Conservation (phyloP, 2,797 vertebrate species). For the Alosa sapidissima region DNA sequence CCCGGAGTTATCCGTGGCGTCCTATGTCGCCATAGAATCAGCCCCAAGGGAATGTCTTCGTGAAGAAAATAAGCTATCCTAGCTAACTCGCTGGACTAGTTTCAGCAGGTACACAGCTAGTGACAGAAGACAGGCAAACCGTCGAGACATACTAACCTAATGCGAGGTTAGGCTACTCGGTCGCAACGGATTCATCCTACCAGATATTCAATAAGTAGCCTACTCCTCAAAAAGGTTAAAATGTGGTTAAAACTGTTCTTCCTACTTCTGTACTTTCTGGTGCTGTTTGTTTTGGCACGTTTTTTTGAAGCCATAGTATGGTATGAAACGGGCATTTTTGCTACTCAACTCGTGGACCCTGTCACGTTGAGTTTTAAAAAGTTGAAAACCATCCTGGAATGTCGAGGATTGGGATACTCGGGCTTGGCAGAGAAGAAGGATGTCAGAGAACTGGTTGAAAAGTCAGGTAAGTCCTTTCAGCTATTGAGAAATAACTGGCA, state of each 20-base stretch:
- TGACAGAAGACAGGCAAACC: neutral
- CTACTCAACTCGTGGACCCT: constrained; percentile 92
- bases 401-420: constrained; percentile 86
- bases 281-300: constrained; percentile 88
- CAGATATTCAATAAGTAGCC: neutral
- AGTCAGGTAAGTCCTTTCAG: constrained; percentile 79
- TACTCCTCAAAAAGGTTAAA: constrained; percentile 16
- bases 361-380: constrained; percentile 91
- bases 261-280: constrained; percentile 88
- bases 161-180: constrained; percentile 30
- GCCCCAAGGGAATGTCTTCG: neutral
- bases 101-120: neutral
- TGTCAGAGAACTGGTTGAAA: constrained; percentile 89
- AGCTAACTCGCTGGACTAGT: constrained; percentile 2
- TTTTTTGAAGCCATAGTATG: constrained; percentile 93
- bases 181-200: constrained; percentile 23
- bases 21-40: constrained; percentile 16
- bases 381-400: constrained; percentile 91
- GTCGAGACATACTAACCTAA: neutral
- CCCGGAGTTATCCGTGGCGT: constrained; percentile 24
- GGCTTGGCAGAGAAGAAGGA: constrained; percentile 90
- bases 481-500: neutral
- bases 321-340: constrained; percentile 93
- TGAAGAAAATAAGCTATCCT: constrained; percentile 14
- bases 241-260: constrained; percentile 97